phyloP scores from a whole-genome alignment of 2,113 vertebrate genomes.

The Hiodon alosoides region DNA sequence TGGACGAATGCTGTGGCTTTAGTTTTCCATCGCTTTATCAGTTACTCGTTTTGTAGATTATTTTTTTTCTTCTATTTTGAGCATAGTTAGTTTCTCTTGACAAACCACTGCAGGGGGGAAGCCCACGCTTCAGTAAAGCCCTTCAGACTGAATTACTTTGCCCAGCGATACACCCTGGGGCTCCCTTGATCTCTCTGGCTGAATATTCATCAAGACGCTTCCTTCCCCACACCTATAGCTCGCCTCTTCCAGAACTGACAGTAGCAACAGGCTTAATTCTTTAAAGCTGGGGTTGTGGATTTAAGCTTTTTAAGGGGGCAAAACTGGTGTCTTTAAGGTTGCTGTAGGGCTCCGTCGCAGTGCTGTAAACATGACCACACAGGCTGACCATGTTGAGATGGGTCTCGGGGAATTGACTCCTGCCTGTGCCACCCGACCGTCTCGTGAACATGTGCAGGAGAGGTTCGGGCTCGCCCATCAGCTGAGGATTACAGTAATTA shows the following conservation, averaged over 20 bases:
- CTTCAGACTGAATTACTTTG: slow-evolving; percentile 16
- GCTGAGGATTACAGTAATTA: no score
- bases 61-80: background rate
- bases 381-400: no score
- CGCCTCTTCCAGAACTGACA: background rate
- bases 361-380: no score
- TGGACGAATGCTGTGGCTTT: no score
- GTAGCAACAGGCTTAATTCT: background rate
- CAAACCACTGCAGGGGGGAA: background rate
- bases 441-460: no score
- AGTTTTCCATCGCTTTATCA: no score
- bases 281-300: background rate
- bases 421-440: no score
- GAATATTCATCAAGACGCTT: background rate
- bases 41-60: background rate
- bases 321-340: no score
- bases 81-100: background rate
- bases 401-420: no score
- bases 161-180: background rate
- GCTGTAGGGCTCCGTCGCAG: no score
- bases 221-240: background rate
- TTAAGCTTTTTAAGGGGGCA: no score
- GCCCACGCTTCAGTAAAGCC: background rate
- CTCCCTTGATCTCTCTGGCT: background rate
- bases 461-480: no score